Evolutionary conservation across 2,888 invertebrate species (phyloP).

Genomic region (Brachyptera putata): DNA sequence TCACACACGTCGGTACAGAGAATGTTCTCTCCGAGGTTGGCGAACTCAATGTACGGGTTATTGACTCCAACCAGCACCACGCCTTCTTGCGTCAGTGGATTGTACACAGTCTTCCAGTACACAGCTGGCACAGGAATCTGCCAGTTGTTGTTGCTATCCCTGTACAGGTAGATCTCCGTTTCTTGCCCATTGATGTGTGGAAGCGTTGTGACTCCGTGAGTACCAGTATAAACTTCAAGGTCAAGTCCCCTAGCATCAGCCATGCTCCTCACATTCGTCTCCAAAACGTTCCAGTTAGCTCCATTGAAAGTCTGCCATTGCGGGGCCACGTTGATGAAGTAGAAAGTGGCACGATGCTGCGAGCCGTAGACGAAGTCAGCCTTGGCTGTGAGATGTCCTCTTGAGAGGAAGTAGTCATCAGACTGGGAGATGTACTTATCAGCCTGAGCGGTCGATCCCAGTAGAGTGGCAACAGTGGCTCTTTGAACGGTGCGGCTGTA

Average conservation of each 20-base stretch:
- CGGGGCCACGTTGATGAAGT: too few species aligned
- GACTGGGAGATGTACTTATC: constrained; percentile 8
- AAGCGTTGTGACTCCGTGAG: constrained; percentile 54
- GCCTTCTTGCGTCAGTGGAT: constrained; percentile 48
- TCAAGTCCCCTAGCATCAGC: constrained; percentile 40
- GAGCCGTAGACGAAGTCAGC: constrained; percentile 58
- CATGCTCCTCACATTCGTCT: constrained; percentile 47
- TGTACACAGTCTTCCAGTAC: constrained; percentile 55
- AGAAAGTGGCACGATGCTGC: too few species aligned
- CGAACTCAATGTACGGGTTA: constrained; percentile 50
- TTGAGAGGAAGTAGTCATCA: constrained; percentile 48
- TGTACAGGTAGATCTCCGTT: constrained; percentile 37
- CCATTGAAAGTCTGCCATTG: too few species aligned
- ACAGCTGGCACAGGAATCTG: constrained; percentile 53
- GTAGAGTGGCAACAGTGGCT: constrained; percentile 14
- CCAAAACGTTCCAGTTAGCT: constrained; percentile 54
- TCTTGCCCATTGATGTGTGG: constrained; percentile 40
- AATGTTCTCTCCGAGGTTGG: constrained; percentile 32
- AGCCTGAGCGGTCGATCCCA: constrained; percentile 22
- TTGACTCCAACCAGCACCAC: constrained; percentile 60
- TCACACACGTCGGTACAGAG: constrained; percentile 51
- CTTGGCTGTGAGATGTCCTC: too few species aligned
- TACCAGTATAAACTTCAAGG: too few species aligned
- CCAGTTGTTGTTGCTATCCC: constrained; percentile 40
- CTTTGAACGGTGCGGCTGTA: constrained; percentile 36